phyloP scores from a whole-genome alignment of 2,113 vertebrate species.

The Oreochromis niloticus region DNA sequence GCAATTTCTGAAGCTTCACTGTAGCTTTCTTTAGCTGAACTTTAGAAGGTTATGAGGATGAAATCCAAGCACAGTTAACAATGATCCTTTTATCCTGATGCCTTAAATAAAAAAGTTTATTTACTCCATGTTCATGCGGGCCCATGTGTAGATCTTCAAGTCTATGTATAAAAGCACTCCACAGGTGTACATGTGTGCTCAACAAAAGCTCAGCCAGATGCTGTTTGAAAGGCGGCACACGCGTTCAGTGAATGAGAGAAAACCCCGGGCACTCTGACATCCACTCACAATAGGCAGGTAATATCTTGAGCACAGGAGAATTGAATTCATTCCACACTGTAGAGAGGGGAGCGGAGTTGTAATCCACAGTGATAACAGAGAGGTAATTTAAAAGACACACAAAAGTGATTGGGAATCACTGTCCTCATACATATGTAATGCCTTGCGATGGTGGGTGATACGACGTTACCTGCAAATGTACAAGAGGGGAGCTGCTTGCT shows the following conservation, averaged over 20 bases:
- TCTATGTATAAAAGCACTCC: background rate
- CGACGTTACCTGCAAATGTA: background rate
- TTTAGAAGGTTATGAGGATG: background rate
- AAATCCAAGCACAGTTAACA: background rate
- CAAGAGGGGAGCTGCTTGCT: background rate
- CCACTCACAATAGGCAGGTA: constrained; percentile 23
- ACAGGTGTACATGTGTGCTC: background rate
- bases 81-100: background rate
- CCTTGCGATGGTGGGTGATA: background rate
- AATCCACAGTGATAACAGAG: constrained; percentile 47
- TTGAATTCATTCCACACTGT: constrained; percentile 26
- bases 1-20: background rate
- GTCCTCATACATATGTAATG: constrained; percentile 49
- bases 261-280: background rate
- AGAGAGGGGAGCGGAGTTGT: constrained; percentile 3
- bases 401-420: constrained; percentile 13
- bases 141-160: background rate
- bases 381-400: constrained; percentile 50
- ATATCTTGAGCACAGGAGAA: constrained; percentile 21
- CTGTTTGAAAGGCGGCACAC: background rate
- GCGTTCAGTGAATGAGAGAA: background rate
- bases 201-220: background rate
- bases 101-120: background rate
- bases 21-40: background rate
- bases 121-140: background rate